A percentile compares a stretch with the other conserved stretches of the same genome.
phyloP scores from a whole-genome alignment of 2,888 invertebrate genomes.

The Dione vanillae region DNA sequence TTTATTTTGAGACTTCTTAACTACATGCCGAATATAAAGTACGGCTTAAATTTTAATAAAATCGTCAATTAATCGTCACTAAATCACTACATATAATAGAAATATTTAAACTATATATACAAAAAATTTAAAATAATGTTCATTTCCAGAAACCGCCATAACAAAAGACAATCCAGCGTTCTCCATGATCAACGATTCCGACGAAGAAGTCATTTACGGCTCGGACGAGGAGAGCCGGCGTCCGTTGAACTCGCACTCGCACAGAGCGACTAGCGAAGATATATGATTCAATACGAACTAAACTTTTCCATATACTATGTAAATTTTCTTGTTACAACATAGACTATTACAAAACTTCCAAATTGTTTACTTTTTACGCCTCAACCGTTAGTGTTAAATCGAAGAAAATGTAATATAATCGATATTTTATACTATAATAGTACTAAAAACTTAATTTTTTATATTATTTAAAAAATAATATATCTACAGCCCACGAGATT shows the following conservation, averaged over 20 bases:
- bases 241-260: slow-evolving; percentile 88
- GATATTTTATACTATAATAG: too few species aligned
- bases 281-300: slow-evolving; percentile 64
- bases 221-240: slow-evolving; percentile 94
- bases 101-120: too few species aligned
- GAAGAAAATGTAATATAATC: too few species aligned
- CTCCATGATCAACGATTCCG: slow-evolving; percentile 99
- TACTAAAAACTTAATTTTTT: too few species aligned
- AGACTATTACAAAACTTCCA: slow-evolving; percentile 40
- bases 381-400: not conserved
- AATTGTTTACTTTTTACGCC: slow-evolving; percentile 22
- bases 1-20: too few species aligned
- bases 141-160: slow-evolving; percentile 90
- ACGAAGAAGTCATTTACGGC: slow-evolving; percentile 98
- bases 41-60: too few species aligned
- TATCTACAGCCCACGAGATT: too few species aligned
- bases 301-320: slow-evolving; percentile 52
- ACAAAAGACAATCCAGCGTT: slow-evolving; percentile 99
- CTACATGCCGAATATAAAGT: too few species aligned
- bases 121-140: not conserved
- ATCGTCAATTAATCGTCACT: too few species aligned
- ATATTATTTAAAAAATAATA: too few species aligned
- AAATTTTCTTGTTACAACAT: slow-evolving; percentile 68
- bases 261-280: slow-evolving; percentile 85
- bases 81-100: too few species aligned